Base-by-base conservation (phyloP, 35 echinoderm and acorn worm species). In the Ophiothrix spiculata region DNA sequence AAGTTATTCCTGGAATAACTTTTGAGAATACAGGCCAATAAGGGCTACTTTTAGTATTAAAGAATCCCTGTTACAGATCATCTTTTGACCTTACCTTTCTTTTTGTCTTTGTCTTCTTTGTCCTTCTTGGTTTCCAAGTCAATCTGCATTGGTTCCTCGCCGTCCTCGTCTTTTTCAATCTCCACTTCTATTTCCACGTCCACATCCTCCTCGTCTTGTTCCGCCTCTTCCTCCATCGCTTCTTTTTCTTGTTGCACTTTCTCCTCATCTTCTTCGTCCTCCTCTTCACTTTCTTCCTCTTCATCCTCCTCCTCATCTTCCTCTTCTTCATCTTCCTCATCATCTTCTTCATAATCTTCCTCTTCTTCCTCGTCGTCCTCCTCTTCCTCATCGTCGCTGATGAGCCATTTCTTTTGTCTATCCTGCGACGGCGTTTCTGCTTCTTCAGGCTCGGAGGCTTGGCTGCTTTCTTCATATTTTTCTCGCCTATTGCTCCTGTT, bases 351-450 rank as follows among this genome's bases (percentile, higher is more conserved):
- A 0, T 39, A 32, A 19, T 85, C 83, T 25, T 85, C 69, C 75
- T 39, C 39, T 11, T 75, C 38, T 29, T 86, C 69, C 29, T 77
- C 84, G 17, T 86, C 75, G 0, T 86, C 84, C 39, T 76, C 40
- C 28, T 46, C 84, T 17, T 80, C 79, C 0, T 80, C 79, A 0
- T 80, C 79, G 32, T 82, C 80, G 40, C 80, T 82, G 80, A 82
- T 31, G n/a, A 82, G 1, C 31, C 80, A 32, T 45, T 82, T 82
- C 80, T 45, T 45, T 21, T 2, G 38, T 33, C 40, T 40, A 46
- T 45, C 28, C 16, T 46, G 32, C 16, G 75, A 40, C 1, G 64
- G 38, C 15, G 75, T 73, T 39, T 78, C 76, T 0, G 17, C 36
- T 28, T 85, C 83, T 25, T 85, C 69, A 76, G 25, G 17, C 1